Percentiles rank a stretch among this genome's conserved stretches.
Conservation (phyloP, 1,140 invertebrate species). For the Ganaspis sp. region DNA sequence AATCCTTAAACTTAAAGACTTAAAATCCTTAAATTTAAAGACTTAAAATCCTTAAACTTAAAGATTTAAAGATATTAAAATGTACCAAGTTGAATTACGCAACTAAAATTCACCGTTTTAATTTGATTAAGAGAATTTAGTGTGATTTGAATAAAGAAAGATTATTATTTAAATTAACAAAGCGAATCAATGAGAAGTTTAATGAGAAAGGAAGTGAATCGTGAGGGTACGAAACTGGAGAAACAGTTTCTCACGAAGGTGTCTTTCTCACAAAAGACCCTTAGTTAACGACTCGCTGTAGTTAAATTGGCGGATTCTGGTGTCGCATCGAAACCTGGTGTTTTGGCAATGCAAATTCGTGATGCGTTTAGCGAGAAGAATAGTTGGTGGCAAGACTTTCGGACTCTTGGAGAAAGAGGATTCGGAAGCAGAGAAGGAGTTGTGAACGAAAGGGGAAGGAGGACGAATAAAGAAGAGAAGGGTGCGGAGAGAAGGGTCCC, state of each 20-base stretch:
- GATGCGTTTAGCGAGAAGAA: constrained; percentile 50
- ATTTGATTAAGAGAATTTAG: not conserved
- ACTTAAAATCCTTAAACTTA: too few relatives aligned
- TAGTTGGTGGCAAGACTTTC: not conserved
- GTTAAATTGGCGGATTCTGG: constrained; percentile 16
- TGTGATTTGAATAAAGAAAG: not conserved
- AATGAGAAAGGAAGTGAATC: not conserved
- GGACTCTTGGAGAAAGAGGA: constrained; percentile 35
- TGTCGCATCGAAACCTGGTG: constrained; percentile 40
- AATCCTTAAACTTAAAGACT: too few relatives aligned
- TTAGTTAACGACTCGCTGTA: not conserved
- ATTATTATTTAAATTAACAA: not conserved
- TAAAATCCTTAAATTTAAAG: too few relatives aligned
- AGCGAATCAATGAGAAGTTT: not conserved
- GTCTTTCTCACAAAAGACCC: not conserved
- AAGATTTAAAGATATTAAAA: too few relatives aligned
- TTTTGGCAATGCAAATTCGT: constrained; percentile 65
- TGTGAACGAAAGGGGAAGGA: constrained; percentile 40
- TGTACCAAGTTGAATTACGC: too few relatives aligned
- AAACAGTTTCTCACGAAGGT: constrained; percentile 4
- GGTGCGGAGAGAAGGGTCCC: constrained; percentile 65
- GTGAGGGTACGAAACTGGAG: not conserved
- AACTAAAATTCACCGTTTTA: too few relatives aligned
- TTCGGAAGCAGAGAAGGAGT: constrained; percentile 44
- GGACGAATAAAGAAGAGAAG: constrained; percentile 35